Conservation (phyloP, 2,113 vertebrate genomes). For the Rostratula benghalensis region DNA sequence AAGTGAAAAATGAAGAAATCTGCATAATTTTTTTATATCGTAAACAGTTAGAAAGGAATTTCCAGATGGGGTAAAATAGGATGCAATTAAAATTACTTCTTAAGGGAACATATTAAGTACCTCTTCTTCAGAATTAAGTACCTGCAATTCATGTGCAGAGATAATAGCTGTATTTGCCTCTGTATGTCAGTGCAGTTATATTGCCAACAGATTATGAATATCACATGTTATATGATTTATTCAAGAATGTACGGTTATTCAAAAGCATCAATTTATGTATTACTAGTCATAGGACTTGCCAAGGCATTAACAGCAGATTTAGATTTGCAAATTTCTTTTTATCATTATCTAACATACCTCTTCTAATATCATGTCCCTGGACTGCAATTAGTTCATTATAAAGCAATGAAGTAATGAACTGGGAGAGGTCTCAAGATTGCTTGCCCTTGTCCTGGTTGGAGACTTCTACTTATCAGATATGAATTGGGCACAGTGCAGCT, state of each 20-base stretch:
- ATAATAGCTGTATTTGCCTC: neutral
- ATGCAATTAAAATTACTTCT: neutral
- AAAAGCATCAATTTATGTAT: neutral
- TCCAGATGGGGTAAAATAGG: neutral
- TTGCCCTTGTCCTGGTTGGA: too few relatives aligned
- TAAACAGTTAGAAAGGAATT: neutral
- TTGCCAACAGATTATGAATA: neutral
- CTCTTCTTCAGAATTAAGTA: neutral
- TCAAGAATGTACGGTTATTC: neutral
- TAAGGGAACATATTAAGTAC: neutral
- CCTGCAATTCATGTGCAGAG: neutral
- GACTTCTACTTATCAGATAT: too few relatives aligned
- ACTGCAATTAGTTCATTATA: neutral
- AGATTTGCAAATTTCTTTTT: neutral
- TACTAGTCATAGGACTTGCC: neutral
- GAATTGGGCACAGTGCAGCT: too few relatives aligned
- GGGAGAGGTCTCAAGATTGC: too few relatives aligned
- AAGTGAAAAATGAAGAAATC: neutral
- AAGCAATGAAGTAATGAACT: neutral
- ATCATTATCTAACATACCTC: neutral
- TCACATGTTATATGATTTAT: neutral
- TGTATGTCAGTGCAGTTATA: neutral
- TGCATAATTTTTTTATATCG: neutral
- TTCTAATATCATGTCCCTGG: neutral
- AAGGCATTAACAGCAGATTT: neutral